Evolutionary conservation across 1,140 invertebrate species (phyloP).

Genomic region (Conus ventricosus): DNA sequence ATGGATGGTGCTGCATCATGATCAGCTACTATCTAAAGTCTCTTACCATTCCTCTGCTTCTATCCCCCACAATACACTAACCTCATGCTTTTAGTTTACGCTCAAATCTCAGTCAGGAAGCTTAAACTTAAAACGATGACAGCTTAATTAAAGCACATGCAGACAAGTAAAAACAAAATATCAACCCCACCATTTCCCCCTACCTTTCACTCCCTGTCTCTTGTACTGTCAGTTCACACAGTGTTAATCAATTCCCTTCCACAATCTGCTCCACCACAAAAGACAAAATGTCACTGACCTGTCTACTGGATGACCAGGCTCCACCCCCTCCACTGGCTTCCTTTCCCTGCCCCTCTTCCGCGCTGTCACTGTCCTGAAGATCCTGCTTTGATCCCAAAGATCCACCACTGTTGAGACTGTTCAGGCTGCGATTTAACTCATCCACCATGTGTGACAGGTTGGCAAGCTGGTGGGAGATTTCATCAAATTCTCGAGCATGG

Average conservation of each 20-base stretch:
- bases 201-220: too few relatives aligned
- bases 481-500: conserved; percentile 60
- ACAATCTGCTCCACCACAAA: neutral
- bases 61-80: too few relatives aligned
- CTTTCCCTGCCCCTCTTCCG: neutral
- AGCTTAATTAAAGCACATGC: too few relatives aligned
- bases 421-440: conserved; percentile 64
- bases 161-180: too few relatives aligned
- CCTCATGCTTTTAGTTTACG: too few relatives aligned
- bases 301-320: conserved; percentile 14
- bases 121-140: too few relatives aligned
- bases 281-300: neutral
- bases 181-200: too few relatives aligned
- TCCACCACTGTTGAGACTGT: conserved; percentile 63
- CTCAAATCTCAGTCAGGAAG: too few relatives aligned
- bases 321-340: conserved; percentile 10
- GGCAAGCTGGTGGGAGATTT: conserved; percentile 66
- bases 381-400: conserved; percentile 55
- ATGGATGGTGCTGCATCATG: too few relatives aligned
- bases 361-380: neutral
- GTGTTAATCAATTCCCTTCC: neutral
- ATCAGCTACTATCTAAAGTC: too few relatives aligned
- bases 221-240: too few relatives aligned
- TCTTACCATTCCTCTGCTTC: too few relatives aligned
- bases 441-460: conserved; percentile 67